Conservation (phyloP, 2,797 vertebrate species). For the Acanthopagrus latus region DNA sequence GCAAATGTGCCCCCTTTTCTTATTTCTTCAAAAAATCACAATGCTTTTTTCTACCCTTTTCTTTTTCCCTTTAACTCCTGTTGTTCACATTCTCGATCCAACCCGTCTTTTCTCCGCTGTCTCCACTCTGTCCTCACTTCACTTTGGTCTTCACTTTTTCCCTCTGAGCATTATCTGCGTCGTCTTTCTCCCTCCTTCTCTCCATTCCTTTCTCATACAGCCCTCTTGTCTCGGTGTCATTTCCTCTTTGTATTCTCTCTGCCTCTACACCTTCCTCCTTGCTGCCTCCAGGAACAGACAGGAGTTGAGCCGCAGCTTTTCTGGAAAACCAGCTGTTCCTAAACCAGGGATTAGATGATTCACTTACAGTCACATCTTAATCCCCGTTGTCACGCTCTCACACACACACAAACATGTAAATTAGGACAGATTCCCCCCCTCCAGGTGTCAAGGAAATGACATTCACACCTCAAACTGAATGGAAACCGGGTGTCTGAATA, state of each 20-base stretch:
- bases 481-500: constrained; percentile 36
- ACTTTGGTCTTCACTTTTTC: not conserved
- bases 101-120: not conserved
- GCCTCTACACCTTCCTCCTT: constrained; percentile 37
- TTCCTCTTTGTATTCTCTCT: constrained; percentile 28
- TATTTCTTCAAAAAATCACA: constrained; percentile 14
- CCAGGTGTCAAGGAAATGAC: constrained; percentile 49
- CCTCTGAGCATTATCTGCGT: constrained; percentile 1
- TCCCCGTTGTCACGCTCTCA: constrained; percentile 49
- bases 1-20: constrained; percentile 12
- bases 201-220: not conserved
- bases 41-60: not conserved
- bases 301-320: constrained; percentile 42
- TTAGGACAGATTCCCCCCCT: constrained; percentile 53
- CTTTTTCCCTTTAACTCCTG: not conserved
- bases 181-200: not conserved
- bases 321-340: constrained; percentile 60
- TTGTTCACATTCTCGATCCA: not conserved
- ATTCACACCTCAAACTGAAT: constrained; percentile 48
- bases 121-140: not conserved
- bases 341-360: constrained; percentile 70
- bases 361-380: constrained; percentile 69
- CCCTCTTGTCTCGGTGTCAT: not conserved
- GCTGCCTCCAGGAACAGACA: constrained; percentile 55
- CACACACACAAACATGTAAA: constrained; percentile 67